These are phyloP conservation scores for Ochotona princeps DNA, from an alignment of 2,113 vertebrate species.

Conservation along the genomic window DNA sequence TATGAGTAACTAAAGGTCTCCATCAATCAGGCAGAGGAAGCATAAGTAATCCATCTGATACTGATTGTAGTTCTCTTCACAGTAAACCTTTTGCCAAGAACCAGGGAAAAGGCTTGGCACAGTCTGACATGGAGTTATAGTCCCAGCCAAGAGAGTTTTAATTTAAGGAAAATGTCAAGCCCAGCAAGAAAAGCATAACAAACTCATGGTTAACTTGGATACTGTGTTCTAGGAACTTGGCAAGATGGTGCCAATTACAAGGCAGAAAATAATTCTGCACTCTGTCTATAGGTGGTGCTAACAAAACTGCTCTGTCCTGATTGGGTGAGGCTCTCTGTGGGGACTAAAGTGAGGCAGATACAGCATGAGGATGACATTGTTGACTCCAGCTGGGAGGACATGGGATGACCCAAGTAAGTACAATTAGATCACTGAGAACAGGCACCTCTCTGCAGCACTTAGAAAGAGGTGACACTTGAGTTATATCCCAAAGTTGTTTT, in stretches of 20 bases:
- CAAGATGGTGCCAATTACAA: background rate
- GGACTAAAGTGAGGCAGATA: background rate
- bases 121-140: background rate
- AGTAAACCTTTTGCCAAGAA: background rate
- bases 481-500: constrained; percentile 45
- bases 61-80: constrained; percentile 3
- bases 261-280: background rate
- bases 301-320: constrained; percentile 7
- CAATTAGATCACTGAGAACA: constrained; percentile 48
- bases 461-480: constrained; percentile 43
- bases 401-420: background rate
- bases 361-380: background rate
- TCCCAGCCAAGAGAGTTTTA: background rate
- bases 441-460: background rate
- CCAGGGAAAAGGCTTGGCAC: background rate
- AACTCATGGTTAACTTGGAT: background rate
- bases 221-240: background rate
- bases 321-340: background rate
- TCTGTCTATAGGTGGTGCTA: background rate
- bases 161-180: background rate
- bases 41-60: background rate
- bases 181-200: background rate
- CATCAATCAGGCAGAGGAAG: background rate
- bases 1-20: background rate
- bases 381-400: background rate